Evolutionary conservation across 2,113 vertebrate species (phyloP).

Genomic region (chimpanzee (Pan troglodytes)): NHGRI_mPanTro3-v2.1_pri NC_072401.2:187703001-187703500

Average conservation of each 20-base stretch:
- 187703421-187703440: background rate
- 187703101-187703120: background rate
- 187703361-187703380: background rate
- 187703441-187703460: background rate
- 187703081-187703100: background rate
- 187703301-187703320: background rate
- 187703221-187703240: background rate
- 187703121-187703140: background rate
- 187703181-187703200: background rate
- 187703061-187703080: background rate
- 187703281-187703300: background rate
- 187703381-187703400: background rate
- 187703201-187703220: background rate
- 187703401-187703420: background rate
- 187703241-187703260: background rate
- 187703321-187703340: background rate
- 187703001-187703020: background rate
- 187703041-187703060: background rate
- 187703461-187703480: background rate
- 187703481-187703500: background rate
- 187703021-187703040: background rate
- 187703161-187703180: background rate
- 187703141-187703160: background rate
- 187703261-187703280: background rate
- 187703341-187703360: background rate